Evolutionary conservation across 2,888 invertebrate genomes (phyloP), one percentile per base, ranked within the genome.

Genomic region (Euzophera pinguis): DNA sequence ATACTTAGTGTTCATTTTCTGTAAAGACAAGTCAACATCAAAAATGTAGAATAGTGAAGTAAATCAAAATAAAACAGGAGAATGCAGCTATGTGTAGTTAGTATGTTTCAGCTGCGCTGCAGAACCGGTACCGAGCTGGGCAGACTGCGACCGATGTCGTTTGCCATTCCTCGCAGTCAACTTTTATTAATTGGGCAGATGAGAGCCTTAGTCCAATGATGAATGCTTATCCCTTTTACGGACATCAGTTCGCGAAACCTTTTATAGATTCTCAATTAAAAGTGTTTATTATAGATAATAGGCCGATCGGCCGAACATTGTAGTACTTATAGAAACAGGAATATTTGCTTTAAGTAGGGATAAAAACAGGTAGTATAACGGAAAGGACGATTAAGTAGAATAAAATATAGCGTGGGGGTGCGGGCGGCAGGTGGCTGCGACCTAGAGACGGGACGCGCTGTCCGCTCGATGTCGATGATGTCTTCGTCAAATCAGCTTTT

Each of bases 111-210:
- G 89, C 84, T 89, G 89, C 84, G 89, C 84, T 89, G 89, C 84
- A 62, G 78, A 87, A 88, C 88, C 87, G 87, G 88, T 87, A 81
- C 75, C 58, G 59, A 50, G 60, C 13, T 45, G 43, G 32, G 32
- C 53, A 50, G 22, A 2, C 16, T 71, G 71, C 68, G 72, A 79
- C 64, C 71, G 75, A 73, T 72, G 80, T 74, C 78, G 75, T 71
- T 68, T 71, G 81, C 84, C 86, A 85, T 87, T 83, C 83, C 81
- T 85, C 76, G 75, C 79, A 86, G 82, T 86, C 88, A 85, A 87
- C 86, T 84, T 87, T 89, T 89, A 90, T 90, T 89, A 89, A 90
- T 89, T 90, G 89, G 88, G 88, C 89, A 89, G 89, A 90, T 89
- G 90, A 89, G 88, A 87, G 81, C 82, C 81, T 75, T 77, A 76